Evolutionary conservation across 2,113 vertebrate genomes (phyloP).

Genomic region (Toxotes jaculatrix): DNA sequence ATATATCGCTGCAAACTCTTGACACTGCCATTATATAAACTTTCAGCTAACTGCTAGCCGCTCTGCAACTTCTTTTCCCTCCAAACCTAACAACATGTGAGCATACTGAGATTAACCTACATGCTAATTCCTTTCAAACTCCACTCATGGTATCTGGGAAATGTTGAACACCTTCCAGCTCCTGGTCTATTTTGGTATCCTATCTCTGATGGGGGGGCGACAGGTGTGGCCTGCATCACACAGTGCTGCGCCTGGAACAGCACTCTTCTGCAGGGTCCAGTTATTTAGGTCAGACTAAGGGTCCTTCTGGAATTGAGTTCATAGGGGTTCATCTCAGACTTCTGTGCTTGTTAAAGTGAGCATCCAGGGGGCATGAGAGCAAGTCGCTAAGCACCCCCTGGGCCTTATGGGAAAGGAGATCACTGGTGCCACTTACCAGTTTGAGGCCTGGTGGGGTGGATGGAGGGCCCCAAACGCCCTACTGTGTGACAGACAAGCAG

Average conservation of each 20-base stretch:
- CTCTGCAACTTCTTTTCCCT: conserved; percentile 14
- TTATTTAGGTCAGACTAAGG: conserved; percentile 61
- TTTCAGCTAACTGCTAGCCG: neutral
- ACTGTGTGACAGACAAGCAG: conserved; percentile 58
- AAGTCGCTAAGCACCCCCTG: neutral
- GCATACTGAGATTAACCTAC: conserved; percentile 32
- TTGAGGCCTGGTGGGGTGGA: conserved; percentile 25
- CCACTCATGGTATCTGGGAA: conserved; percentile 34
- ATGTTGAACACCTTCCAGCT: conserved; percentile 59
- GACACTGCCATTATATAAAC: neutral
- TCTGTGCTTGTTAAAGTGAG: conserved; percentile 17
- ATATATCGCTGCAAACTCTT: neutral
- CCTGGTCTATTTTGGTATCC: conserved; percentile 70
- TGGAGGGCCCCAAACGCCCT: conserved; percentile 21
- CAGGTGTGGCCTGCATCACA: conserved; percentile 73
- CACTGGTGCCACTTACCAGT: conserved; percentile 52
- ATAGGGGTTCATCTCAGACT: conserved; percentile 28
- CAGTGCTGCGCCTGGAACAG: conserved; percentile 39
- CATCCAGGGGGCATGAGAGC: conserved; percentile 1
- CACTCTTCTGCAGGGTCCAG: conserved; percentile 46
- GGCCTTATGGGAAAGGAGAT: conserved; percentile 38
- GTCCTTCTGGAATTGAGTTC: conserved; percentile 7
- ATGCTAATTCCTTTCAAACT: conserved; percentile 1
- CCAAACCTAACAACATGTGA: conserved; percentile 16
- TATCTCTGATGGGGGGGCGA: conserved; percentile 57